These are phyloP conservation scores for Prionace glauca DNA, from an alignment of 2,797 vertebrate genomes.

Conservation along the genomic window DNA sequence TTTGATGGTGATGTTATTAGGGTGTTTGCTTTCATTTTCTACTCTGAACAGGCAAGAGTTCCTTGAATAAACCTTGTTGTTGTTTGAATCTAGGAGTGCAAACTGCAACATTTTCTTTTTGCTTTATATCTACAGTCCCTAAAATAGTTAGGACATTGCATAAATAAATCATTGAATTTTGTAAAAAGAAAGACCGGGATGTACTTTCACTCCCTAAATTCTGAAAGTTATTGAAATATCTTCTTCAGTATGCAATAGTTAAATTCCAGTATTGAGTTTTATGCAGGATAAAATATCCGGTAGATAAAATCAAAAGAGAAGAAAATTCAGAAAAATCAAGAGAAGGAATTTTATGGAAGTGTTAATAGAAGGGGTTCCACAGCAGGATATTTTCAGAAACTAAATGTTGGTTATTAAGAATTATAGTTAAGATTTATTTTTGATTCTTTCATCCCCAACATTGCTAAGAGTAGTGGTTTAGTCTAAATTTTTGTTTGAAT, in stretches of 20 bases:
- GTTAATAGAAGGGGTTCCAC: neutral
- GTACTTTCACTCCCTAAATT: neutral
- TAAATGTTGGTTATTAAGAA: neutral
- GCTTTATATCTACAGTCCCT: too few relatives aligned
- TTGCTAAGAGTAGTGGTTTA: neutral
- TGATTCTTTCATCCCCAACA: neutral
- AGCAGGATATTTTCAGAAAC: constrained; percentile 1
- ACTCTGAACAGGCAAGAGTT: too few relatives aligned
- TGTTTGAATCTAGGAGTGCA: too few relatives aligned
- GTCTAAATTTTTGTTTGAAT: neutral
- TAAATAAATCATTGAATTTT: neutral
- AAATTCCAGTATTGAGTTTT: neutral
- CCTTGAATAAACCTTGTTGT: too few relatives aligned
- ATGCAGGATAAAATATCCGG: neutral
- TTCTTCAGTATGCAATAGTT: neutral
- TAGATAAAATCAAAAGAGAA: neutral
- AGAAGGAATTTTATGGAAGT: neutral
- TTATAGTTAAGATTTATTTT: neutral
- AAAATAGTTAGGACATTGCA: too few relatives aligned
- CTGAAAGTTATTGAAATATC: neutral
- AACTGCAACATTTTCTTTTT: too few relatives aligned
- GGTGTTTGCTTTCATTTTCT: too few relatives aligned
- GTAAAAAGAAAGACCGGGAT: neutral
- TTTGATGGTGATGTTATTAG: too few relatives aligned
- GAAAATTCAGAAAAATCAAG: neutral